Percentiles rank a stretch among this genome's conserved stretches.
Conservation (phyloP, 2,888 invertebrate species). For the Acanthococcus lagerstroemiae region DNA sequence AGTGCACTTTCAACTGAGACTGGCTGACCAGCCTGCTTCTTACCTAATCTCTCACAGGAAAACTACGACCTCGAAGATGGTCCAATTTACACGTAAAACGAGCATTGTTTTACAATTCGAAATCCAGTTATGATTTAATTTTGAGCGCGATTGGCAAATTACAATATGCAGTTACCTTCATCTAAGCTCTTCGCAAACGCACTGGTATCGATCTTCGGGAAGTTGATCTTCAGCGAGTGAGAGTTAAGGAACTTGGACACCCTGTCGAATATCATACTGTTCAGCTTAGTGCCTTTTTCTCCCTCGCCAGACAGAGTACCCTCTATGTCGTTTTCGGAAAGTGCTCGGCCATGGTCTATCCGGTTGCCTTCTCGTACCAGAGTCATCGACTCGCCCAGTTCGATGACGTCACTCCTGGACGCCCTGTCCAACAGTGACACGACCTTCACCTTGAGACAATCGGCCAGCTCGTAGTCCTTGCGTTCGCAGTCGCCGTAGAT, state of each 20-base stretch:
- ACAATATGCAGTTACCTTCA: conserved; percentile 57
- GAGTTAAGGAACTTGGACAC: conserved; percentile 63
- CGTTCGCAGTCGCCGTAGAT: conserved; percentile 15
- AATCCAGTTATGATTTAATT: too few species aligned
- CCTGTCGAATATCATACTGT: conserved; percentile 63
- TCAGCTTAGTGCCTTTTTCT: conserved; percentile 60
- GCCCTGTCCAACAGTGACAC: conserved; percentile 64
- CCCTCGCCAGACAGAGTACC: conserved; percentile 50
- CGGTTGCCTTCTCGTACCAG: conserved; percentile 51
- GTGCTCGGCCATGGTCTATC: conserved; percentile 46
- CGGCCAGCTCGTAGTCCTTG: conserved; percentile 17
- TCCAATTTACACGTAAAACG: too few species aligned
- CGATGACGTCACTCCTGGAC: conserved; percentile 52
- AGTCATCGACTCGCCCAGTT: conserved; percentile 43
- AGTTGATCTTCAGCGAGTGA: conserved; percentile 66
- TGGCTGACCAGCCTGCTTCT: too few species aligned
- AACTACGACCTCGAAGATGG: too few species aligned
- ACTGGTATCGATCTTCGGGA: conserved; percentile 57
- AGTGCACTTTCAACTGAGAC: too few species aligned
- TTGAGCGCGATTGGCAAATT: too few species aligned
- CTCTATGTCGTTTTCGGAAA: conserved; percentile 62
- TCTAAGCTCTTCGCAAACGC: conserved; percentile 62
- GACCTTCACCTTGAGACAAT: conserved; percentile 46
- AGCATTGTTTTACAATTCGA: too few species aligned
- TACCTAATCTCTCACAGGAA: too few species aligned